These are phyloP conservation scores for Lapara coniferarum DNA, from an alignment of 2,888 invertebrate species.

Conservation along the genomic window DNA sequence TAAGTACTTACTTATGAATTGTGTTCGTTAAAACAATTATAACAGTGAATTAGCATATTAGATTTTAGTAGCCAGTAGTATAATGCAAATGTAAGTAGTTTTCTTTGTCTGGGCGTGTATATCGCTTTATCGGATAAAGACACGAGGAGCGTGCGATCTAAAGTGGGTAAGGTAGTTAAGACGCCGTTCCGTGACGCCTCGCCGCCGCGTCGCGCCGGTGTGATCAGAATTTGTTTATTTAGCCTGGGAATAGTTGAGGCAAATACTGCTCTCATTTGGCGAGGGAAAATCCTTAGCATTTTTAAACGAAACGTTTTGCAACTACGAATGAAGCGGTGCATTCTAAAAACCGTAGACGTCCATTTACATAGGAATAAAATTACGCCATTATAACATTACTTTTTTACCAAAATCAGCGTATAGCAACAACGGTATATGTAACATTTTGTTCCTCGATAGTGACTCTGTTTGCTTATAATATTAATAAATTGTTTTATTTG, in stretches of 20 bases:
- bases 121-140: constrained; percentile 29
- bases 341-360: constrained; percentile 59
- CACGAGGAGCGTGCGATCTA: constrained; percentile 31
- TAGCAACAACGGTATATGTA: constrained; percentile 22
- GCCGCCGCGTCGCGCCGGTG: constrained; percentile 57
- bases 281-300: constrained; percentile 77
- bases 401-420: constrained; percentile 26
- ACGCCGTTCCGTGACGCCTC: constrained; percentile 44
- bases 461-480: neutral
- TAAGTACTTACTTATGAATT: neutral
- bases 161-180: constrained; percentile 45
- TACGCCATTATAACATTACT: constrained; percentile 45
- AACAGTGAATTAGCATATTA: constrained; percentile 2
- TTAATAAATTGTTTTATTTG: neutral
- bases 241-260: constrained; percentile 74
- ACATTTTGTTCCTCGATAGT: constrained; percentile 5
- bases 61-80: constrained; percentile 8
- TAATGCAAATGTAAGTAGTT: constrained; percentile 31
- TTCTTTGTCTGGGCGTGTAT: constrained; percentile 29
- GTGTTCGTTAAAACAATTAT: neutral
- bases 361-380: constrained; percentile 69
- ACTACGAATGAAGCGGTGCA: constrained; percentile 75
- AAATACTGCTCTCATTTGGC: constrained; percentile 72
- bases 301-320: constrained; percentile 71
- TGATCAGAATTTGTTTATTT: constrained; percentile 79